Evolutionary conservation across 2,797 vertebrate genomes (phyloP), one percentile per base, ranked within the genome.

Genomic region (Aplochiton taeniatus): DNA sequence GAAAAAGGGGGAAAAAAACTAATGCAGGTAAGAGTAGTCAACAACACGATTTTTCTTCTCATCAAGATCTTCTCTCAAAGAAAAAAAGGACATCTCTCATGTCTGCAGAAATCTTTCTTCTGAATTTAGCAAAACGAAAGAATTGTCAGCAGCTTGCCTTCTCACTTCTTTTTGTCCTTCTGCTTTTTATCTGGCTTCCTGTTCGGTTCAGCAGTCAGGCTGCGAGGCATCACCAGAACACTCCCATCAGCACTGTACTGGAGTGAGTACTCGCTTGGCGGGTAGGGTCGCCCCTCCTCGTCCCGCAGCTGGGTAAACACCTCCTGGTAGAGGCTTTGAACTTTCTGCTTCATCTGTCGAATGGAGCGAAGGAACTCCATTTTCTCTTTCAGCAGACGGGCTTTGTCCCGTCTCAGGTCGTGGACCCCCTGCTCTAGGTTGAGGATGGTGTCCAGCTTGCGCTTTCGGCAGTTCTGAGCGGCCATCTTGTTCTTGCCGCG

Each of bases 401-500:
- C 89, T 72, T 98, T 98, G 86, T 98, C 94, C 0, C 95, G 93
- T 58, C 94, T 87, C 86, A 99, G 92, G 69, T 96, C 95, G 44
- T 98, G 96, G 50, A 99, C 97, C 1, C 97, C 96, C 52, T 97
- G 94, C 77, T 99, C 97, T 81, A 99, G 88, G 87, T 97, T 97
- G 1, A 99, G 91, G 87, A 99, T 98, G 78, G 98, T 98, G 85
- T 99, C 98, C 84, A 99, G 91, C 63, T 99, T 99, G 76, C 98
- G 94, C 84, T 98, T 98, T 72, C 97, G 96, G 90, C 98, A 99
- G 91, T 99, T 99, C 87, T 99, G 98, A 0, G 98, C 98, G 0
- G 98, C 98, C 96, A 99, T 96, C 90, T 99, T 99, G 92, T 99
- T 99, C 85, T 99, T 99, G 68, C 98, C 98, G 0, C 98, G 92